Evolutionary conservation across 2,113 vertebrate species (phyloP).

Genomic region (Xenopus tropicalis): DNA sequence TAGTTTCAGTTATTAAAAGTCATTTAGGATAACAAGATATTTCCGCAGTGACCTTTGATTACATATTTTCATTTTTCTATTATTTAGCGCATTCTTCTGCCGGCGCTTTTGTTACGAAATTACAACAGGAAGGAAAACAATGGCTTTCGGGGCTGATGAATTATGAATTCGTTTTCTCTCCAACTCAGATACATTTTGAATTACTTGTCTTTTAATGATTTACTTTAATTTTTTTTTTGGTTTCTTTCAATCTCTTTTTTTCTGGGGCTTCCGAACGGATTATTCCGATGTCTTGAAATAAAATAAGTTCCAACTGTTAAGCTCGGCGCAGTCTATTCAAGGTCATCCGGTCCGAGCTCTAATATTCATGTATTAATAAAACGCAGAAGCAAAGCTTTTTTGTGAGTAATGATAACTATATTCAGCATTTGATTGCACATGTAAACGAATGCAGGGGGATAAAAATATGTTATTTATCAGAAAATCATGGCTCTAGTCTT

Average conservation of each 20-base stretch:
- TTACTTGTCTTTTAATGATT: conserved; percentile 8
- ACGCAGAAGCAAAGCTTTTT: background rate
- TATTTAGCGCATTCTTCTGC: conserved; percentile 7
- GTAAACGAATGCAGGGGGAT: no score
- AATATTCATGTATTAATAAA: background rate
- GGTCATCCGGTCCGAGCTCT: background rate
- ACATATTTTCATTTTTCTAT: conserved; percentile 19
- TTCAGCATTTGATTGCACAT: no score
- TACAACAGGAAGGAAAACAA: conserved; percentile 14
- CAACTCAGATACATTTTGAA: background rate
- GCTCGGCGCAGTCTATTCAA: background rate
- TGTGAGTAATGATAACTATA: background rate
- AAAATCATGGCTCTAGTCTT: no score
- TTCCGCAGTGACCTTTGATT: conserved; percentile 29
- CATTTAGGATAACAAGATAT: conserved; percentile 12
- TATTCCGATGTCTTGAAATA: background rate
- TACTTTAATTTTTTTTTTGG: background rate
- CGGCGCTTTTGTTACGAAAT: background rate
- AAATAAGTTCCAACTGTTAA: background rate
- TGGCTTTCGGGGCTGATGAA: conserved; percentile 3
- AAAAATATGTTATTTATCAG: no score
- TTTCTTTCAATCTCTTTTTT: conserved; percentile 12
- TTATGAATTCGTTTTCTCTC: conserved; percentile 17
- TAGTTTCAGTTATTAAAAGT: conserved; percentile 25
- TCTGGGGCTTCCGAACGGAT: background rate